A percentile compares a stretch with the other conserved stretches of the same genome.
phyloP scores from a whole-genome alignment of 2,797 vertebrate species.

The Catamblyrhynchus diadema region DNA sequence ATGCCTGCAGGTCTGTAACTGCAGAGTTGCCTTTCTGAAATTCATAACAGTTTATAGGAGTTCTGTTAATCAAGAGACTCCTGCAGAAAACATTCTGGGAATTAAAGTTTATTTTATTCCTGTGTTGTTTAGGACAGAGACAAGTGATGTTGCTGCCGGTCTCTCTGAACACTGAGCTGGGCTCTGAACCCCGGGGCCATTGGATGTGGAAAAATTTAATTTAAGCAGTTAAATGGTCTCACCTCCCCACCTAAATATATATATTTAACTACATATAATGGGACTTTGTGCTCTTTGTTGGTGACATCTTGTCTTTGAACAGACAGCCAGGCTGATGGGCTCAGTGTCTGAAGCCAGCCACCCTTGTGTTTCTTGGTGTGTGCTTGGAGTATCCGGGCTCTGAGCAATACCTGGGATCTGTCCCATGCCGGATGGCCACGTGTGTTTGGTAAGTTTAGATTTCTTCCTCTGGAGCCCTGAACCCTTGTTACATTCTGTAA shows the following conservation, averaged over 20 bases:
- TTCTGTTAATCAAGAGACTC: constrained; percentile 48
- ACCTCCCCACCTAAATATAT: rapidly evolving
- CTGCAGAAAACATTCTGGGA: constrained; percentile 44
- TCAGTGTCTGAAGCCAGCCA: rapidly evolving
- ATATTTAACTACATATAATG: neutral
- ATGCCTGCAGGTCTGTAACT: constrained; percentile 58
- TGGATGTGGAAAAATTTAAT: rapidly evolving
- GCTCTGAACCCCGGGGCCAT: neutral
- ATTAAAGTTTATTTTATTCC: constrained; percentile 23
- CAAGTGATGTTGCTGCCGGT: neutral
- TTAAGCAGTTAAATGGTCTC: neutral
- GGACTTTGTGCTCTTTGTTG: neutral
- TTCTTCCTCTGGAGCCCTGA: neutral
- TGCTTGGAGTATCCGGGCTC: rapidly evolving
- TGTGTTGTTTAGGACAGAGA: neutral
- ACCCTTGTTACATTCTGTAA: neutral
- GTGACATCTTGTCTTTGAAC: neutral
- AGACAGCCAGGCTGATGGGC: neutral
- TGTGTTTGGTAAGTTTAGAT: neutral
- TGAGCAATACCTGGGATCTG: rapidly evolving
- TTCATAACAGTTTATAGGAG: constrained; percentile 41
- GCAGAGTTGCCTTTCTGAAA: constrained; percentile 60
- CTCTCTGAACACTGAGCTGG: neutral
- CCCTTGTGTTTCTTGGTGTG: rapidly evolving
- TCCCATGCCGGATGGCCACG: rapidly evolving